Conservation (phyloP, 2,797 vertebrate species). For the Bucorvus abyssinicus region DNA sequence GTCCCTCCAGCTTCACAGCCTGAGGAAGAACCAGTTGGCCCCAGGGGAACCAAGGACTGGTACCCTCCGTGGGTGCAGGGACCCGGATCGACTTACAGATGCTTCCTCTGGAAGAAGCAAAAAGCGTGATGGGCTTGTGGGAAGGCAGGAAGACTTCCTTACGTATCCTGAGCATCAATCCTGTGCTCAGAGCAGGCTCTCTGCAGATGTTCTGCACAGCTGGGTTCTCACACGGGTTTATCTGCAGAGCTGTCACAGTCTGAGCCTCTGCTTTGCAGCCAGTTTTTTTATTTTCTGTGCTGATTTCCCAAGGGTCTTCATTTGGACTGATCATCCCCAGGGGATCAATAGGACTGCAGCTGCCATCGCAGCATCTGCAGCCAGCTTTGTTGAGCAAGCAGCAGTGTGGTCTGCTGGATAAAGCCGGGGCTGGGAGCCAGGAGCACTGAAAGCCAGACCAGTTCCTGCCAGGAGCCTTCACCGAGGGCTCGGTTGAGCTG, state of each 20-base stretch:
- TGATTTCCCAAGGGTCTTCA: conserved; percentile 54
- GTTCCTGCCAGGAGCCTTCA: not conserved
- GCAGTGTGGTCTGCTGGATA: conserved; percentile 12
- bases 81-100: not conserved
- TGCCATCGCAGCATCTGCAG: conserved; percentile 24
- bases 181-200: not conserved
- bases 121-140: not conserved
- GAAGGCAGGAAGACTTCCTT: not conserved
- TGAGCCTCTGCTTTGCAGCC: not conserved
- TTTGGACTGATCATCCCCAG: conserved; percentile 45
- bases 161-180: not conserved
- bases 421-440: conserved; percentile 7
- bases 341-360: conserved; percentile 58
- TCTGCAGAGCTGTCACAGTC: not conserved
- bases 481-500: not conserved
- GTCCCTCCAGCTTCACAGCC: not conserved
- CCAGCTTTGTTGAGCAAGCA: conserved; percentile 31
- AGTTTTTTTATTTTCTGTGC: conserved; percentile 14
- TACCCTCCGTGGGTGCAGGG: not conserved
- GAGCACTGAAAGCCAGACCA: not conserved
- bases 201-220: not conserved
- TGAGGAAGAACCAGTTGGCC: not conserved
- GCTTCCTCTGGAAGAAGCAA: not conserved
- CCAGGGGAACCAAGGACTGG: not conserved
- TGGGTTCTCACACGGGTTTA: not conserved